A percentile compares a stretch with the other conserved stretches of the same genome.
Conservation (phyloP, 2,888 invertebrate genomes). For the Teinopalpus imperialis region DNA sequence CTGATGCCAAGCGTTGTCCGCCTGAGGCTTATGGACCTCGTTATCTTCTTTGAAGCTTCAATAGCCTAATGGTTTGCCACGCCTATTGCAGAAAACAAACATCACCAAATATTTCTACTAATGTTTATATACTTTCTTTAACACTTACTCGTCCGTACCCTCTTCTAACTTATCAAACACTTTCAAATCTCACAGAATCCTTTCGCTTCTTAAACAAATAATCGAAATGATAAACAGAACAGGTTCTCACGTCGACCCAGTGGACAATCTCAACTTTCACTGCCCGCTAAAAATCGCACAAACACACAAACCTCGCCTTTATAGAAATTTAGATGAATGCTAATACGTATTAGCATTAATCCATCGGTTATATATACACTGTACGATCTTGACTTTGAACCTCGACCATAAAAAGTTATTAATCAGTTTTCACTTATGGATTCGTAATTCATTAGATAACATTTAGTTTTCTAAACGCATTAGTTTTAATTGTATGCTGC, state of each 20-base stretch:
- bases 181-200: slow-evolving; percentile 11
- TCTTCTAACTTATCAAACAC: slow-evolving; percentile 3
- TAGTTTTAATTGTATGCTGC: no score
- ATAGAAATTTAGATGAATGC: slow-evolving; percentile 7
- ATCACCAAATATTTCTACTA: no score
- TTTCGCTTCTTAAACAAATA: slow-evolving; percentile 15
- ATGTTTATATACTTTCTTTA: no score
- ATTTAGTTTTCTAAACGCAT: not conserved
- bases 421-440: not conserved
- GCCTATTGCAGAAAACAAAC: no score
- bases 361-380: no score
- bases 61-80: no score
- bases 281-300: slow-evolving; percentile 22
- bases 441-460: not conserved
- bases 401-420: not conserved
- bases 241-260: slow-evolving; percentile 15
- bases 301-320: slow-evolving; percentile 7
- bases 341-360: slow-evolving; percentile 5
- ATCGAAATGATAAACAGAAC: slow-evolving; percentile 14
- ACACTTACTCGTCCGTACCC: not conserved
- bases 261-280: slow-evolving; percentile 14
- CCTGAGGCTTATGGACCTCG: no score
- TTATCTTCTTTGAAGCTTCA: no score
- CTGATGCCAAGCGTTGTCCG: no score
- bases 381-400: slow-evolving; percentile 16